Percentiles rank a stretch among this genome's conserved stretches.
phyloP scores from a whole-genome alignment of 2,888 invertebrate genomes.

The Euspilapteryx auroguttella region DNA sequence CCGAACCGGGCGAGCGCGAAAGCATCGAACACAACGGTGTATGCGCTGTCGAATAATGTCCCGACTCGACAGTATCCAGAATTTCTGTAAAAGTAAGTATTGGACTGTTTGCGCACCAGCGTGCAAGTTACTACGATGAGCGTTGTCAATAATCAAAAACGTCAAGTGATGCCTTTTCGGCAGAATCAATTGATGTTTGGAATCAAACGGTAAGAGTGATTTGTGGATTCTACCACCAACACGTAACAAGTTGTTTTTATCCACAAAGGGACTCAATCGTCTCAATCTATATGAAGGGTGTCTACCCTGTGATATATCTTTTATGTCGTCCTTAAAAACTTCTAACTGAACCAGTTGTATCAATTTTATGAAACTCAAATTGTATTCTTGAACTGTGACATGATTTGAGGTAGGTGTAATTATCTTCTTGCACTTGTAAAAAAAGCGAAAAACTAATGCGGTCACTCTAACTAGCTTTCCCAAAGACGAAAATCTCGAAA shows the following conservation, averaged over 20 bases:
- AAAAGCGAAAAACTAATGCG: too few species aligned
- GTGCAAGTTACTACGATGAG: neutral
- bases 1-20: neutral
- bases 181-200: conserved; percentile 1
- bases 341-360: too few species aligned
- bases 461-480: too few species aligned
- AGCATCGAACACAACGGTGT: too few species aligned
- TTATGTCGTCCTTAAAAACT: too few species aligned
- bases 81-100: neutral
- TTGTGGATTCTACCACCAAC: conserved; percentile 2
- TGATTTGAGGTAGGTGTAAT: too few species aligned
- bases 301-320: too few species aligned
- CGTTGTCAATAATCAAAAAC: neutral
- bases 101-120: conserved; percentile 1
- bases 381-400: too few species aligned
- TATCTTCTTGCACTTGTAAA: too few species aligned
- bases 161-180: conserved; percentile 2
- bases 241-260: neutral
- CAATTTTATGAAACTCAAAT: too few species aligned
- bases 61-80: conserved; percentile 2
- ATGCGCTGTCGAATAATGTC: conserved; percentile 1
- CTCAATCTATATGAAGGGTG: neutral
- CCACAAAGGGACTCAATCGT: conserved; percentile 1
- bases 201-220: neutral
- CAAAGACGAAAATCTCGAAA: too few species aligned